Percentiles rank a stretch among this genome's conserved stretches.
phyloP scores from a whole-genome alignment of 2,113 vertebrate species.

The Phalacrocorax pelagicus region DNA sequence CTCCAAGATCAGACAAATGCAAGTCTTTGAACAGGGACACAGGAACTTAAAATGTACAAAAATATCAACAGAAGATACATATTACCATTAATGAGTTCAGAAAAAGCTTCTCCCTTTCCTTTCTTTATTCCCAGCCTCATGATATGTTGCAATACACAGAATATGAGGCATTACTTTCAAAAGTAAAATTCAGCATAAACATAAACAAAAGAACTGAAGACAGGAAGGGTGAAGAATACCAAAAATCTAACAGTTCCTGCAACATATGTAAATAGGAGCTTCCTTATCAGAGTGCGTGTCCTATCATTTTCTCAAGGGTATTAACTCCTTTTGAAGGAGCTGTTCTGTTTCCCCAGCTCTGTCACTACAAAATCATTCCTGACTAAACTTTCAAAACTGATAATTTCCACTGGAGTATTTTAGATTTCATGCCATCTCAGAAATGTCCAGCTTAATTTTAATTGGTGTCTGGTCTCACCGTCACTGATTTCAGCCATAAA shows the following conservation, averaged over 20 bases:
- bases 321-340: neutral
- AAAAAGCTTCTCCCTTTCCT: neutral
- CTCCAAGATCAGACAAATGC: neutral
- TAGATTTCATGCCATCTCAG: neutral
- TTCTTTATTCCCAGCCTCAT: neutral
- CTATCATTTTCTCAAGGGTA: neutral
- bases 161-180: neutral
- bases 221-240: neutral
- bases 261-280: neutral
- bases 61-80: neutral
- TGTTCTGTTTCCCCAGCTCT: neutral
- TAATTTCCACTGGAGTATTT: neutral
- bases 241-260: neutral
- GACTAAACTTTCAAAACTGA: neutral
- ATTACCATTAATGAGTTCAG: neutral
- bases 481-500: neutral
- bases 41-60: neutral
- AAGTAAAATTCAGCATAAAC: neutral
- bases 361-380: neutral
- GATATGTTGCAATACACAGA: neutral
- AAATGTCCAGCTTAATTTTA: neutral
- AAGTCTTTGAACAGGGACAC: neutral
- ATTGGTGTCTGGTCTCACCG: neutral
- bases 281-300: neutral
- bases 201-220: neutral